Base-by-base conservation (phyloP, 2,797 vertebrate genomes). In the Champsocephalus esox region DNA sequence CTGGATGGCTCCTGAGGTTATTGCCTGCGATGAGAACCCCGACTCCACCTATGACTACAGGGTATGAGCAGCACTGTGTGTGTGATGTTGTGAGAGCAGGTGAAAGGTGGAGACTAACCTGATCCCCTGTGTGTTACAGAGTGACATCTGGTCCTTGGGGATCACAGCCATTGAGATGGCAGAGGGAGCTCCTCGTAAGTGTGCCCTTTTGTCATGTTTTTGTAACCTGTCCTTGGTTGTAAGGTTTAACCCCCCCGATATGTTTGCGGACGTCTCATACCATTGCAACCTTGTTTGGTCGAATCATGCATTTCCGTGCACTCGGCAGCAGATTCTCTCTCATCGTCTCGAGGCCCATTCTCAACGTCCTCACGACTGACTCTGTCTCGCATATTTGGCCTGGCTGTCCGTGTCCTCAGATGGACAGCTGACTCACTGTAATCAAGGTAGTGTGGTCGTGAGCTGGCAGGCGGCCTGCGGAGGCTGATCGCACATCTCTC, bases 141-240 rank as follows among this genome's bases (percentile, higher is more conserved):
- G 97, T 77, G 97, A 98, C 90, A 98, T 98, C 90, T 98, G 97
- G 97, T 98, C 97, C 75, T 86, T 98, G 91, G 97, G 97, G 61
- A 98, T 98, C 88, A 98, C 97, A 12, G 97, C 97, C 78, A 98
- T 98, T 38, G 97, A 98, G 94, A 98, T 98, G 97, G 97, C 97
- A 12, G 97, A 98, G 87, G 97, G 97, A 85, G 97, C 97, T 3
- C 97, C 97, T 50, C 97, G 97, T 98, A 94, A 97, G 97, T 96
- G 4, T 13, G 34, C 34, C 34, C 34, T 38, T 9, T 2, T 9
- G 1, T 38, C 7, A 38, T 38, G 28, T 28, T 28, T 28, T 28
- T 28, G 2, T 38, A 2, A 38, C 34, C 7, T 38, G 34, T 7
- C 8, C 34, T 38, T 38, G 34, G 34, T 9, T 38, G 34, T 9